Evolutionary conservation across 2,888 invertebrate genomes (phyloP), one percentile per base, ranked within the genome.

Genomic region (Pachycephus smyrnensis): DNA sequence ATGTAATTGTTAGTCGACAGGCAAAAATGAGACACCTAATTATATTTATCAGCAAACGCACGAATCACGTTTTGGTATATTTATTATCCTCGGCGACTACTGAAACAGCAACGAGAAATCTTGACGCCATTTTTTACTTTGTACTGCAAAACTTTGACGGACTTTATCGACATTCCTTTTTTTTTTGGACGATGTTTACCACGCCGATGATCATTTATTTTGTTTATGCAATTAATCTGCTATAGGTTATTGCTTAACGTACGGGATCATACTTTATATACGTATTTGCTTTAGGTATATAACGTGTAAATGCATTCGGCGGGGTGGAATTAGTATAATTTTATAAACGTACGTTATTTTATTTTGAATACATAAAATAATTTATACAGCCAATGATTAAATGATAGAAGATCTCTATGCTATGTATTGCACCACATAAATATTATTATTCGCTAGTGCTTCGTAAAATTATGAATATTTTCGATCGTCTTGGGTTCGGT

Each of bases 341-440:
- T 55, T 55, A 71, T 71, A 71, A 71, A 11, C 31, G 71, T 74
- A 74, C 80, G 79, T 83, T 79, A 81, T 85, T 88, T 88, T 88
- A 86, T 87, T 88, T 85, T 80, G 80, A 84, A 81, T 84, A 86
- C 87, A 83, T 86, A 88, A 88, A 88, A 88, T 86, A 89, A 88
- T 87, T 86, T 86, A 83, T 88, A 88, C 87, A 88, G 82, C 82
- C 84, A 82, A 84, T 80, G 81, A 85, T 84, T 82, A 84, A 88
- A 86, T 84, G 84, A 85, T 73, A 32, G 78, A 82, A 77, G 74
- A 82, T 76, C 37, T 80, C 80, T 86, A 85, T 78, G 77, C 79
- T 81, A 85, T 73, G 80, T 84, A 87, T 88, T 88, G 86, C 83
- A 84, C 82, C 79, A 83, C 71, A 71, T 71, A 71, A 71, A 32